phyloP scores from a whole-genome alignment of 2,888 invertebrate species.

The Pristionchus arcanus region DNA sequence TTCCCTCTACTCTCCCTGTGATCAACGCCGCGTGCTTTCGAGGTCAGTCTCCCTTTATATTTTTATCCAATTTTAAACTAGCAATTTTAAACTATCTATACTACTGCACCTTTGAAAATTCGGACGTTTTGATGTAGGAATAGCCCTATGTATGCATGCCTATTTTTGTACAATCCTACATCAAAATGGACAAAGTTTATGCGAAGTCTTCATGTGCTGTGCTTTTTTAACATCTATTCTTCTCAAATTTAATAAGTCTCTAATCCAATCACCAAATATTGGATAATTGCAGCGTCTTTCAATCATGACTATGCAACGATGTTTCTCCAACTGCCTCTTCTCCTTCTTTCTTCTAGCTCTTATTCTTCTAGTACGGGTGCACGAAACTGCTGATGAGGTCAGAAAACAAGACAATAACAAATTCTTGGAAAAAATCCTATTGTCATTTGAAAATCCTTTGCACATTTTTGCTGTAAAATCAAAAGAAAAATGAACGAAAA shows the following conservation, averaged over 20 bases:
- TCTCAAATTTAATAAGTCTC: no score
- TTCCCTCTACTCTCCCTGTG: slow-evolving; percentile 19
- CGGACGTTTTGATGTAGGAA: background rate
- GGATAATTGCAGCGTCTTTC: slow-evolving; percentile 38
- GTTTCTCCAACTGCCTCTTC: slow-evolving; percentile 4
- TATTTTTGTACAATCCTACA: no score
- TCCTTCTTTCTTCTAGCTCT: background rate
- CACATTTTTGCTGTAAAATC: background rate
- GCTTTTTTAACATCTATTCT: background rate
- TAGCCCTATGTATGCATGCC: no score
- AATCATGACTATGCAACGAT: slow-evolving; percentile 52
- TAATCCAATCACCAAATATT: background rate
- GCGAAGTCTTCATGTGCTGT: background rate
- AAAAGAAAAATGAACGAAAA: background rate
- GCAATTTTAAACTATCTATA: no score
- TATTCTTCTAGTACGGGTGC: background rate
- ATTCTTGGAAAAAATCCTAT: no score
- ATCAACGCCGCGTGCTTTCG: slow-evolving; percentile 4
- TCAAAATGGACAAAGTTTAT: background rate
- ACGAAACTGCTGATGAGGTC: background rate
- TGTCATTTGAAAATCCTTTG: no score
- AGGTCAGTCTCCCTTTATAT: background rate
- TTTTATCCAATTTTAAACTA: background rate
- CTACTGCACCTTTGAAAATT: no score
- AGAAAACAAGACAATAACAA: background rate